Evolutionary conservation across 2,888 invertebrate species (phyloP), one percentile per base, ranked within the genome.

Genomic region (Cyrtodaria siliqua): DNA sequence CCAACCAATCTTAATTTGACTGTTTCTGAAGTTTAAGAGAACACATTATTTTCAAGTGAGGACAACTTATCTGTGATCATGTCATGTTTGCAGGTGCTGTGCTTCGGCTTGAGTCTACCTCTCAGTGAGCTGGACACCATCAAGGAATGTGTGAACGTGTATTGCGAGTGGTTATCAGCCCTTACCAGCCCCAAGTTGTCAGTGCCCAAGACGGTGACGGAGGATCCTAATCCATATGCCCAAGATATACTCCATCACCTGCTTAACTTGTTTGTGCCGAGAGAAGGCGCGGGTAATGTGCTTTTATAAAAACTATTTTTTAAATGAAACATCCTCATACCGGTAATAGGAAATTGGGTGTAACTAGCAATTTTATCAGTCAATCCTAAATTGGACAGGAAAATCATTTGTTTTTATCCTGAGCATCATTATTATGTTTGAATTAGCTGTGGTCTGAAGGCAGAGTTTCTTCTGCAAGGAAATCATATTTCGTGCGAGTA

Each of bases 151-250:
- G 98, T 98, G 49, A 97, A 97, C 92, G 96, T 99, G 40, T 99
- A 99, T 92, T 98, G 98, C 93, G 98, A 99, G 91, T 99, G 99
- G 99, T 94, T 99, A 82, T 96, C 97, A 0, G 97, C 98, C 2
- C 94, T 99, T 79, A 95, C 97, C 83, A 83, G 84, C 27, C 97
- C 97, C 0, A 96, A 97, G 89, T 95, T 97, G 63, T 96, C 97
- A 85, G 96, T 98, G 20, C 99, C 99, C 0, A 95, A 95, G 84
- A 98, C 98, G 0, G 96, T 99, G 14, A 95, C 96, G 52, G 97
- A 97, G 68, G 96, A 97, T 91, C 97, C 98, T 0, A 97, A 97
- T 91, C 95, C 96, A 76, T 99, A 98, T 93, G 96, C 97, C 0
- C 94, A 97, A 83, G 96, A 96, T 93, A 98, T 99, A 88, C 96